Conservation (phyloP, 2,888 invertebrate species). For the Diplazon laetatorius region DNA sequence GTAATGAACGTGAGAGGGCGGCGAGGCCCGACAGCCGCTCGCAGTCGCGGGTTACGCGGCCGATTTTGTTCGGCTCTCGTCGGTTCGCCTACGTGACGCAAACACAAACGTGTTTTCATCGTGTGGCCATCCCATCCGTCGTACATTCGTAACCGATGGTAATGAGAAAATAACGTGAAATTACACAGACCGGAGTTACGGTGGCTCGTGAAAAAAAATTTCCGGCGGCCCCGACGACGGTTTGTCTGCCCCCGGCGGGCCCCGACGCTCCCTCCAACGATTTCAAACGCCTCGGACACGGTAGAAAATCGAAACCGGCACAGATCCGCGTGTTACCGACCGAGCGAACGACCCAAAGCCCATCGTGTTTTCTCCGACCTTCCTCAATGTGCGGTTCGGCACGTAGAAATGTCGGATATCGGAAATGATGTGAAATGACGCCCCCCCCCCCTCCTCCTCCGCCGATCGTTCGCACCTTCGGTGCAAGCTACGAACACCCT, state of each 20-base stretch:
- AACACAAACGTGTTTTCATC: too few species aligned
- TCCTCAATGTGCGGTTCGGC: conserved; percentile 23
- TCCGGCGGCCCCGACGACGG: conserved; percentile 43
- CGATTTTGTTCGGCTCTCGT: conserved; percentile 26
- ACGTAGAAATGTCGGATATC: conserved; percentile 5
- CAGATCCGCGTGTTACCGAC: not conserved
- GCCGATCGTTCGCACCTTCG: conserved; percentile 4
- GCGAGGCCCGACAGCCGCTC: too few species aligned
- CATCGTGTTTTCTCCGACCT: conserved; percentile 39
- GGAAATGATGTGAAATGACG: conserved; percentile 11
- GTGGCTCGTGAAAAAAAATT: conserved; percentile 66
- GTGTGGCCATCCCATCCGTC: too few species aligned
- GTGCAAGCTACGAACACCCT: not conserved
- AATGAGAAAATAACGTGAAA: conserved; percentile 78
- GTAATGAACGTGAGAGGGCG: conserved; percentile 30
- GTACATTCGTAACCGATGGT: conserved; percentile 55
- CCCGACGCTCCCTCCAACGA: conserved; percentile 59
- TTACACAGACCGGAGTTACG: conserved; percentile 75
- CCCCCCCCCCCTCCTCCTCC: too few species aligned
- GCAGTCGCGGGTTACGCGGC: conserved; percentile 60
- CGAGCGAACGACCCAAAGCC: conserved; percentile 36
- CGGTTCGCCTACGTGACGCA: not conserved
- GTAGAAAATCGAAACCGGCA: conserved; percentile 53
- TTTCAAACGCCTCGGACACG: conserved; percentile 66
- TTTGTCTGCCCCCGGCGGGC: too few species aligned